Base-by-base conservation (phyloP, 2,113 vertebrate genomes). In the Ochotona curzoniae region DNA sequence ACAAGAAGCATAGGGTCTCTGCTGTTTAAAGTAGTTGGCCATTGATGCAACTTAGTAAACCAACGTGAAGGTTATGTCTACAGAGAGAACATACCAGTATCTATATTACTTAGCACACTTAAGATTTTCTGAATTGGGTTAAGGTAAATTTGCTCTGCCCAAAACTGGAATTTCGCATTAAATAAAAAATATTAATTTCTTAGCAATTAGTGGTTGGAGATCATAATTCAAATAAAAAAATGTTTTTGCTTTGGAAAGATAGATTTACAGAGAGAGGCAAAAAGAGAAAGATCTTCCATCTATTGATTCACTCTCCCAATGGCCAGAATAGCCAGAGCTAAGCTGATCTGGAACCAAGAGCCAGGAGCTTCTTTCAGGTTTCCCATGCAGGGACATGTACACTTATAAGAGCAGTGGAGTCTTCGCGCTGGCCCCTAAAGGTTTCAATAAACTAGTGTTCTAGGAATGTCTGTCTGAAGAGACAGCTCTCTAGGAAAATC, bases 141-240 rank as follows among this genome's bases (percentile, higher is more conserved):
- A 47, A 87, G 30, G 13, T 76, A 94, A 69, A 7, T 57, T 89
- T 35, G 30, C 13, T 91, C 44, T 69, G 25, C 35, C 13, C 44
- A 67, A 92, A 95, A 75, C 23, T 71, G 1, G 15, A 61, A 87
- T 86, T 89, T 94, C 60, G 83, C 47, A 89, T 51, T 73, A 38
- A 8, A 70, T 86, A 89, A 70, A 74, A 93, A 74, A 18, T 38
- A 71, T 80, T 86, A 73, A 78, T 30, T 83, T 61, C 30, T 8
- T 78, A 82, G 69, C 85, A 92, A 85, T 90, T 44, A 88, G 26
- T 83, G 93, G 13, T 32, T 57, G 47, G 83, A 91, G 17, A 83
- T 44, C 38, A 6, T 44, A 44, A 44, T 44, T 44, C 6, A 4
- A 4, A 4, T 44, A 44, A 44, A 44, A 44, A 44, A 44, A 44